Conservation (phyloP, 2,888 invertebrate genomes). For the Deroplatys truncata region DNA sequence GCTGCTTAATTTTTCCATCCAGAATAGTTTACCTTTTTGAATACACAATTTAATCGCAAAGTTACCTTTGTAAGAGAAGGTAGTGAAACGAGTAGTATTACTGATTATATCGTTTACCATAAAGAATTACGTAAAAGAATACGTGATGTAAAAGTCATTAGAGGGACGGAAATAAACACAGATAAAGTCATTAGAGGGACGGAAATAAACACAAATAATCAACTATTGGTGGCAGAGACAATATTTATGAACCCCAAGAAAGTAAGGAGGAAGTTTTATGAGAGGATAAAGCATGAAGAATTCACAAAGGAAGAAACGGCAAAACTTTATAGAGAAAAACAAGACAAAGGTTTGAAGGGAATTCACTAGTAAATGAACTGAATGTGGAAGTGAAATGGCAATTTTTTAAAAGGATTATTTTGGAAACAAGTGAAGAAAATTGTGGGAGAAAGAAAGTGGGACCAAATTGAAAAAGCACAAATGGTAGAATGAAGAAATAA, state of each 20-base stretch:
- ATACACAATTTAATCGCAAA: background rate
- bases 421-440: background rate
- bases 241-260: background rate
- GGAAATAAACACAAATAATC: background rate
- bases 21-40: background rate
- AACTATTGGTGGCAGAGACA: background rate
- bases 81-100: background rate
- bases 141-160: background rate
- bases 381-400: background rate
- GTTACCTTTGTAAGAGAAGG: background rate
- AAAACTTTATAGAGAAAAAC: background rate
- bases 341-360: background rate
- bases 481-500: background rate
- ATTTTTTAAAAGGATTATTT: background rate
- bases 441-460: background rate
- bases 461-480: background rate
- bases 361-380: background rate
- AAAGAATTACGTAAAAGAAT: background rate
- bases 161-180: background rate
- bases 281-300: background rate
- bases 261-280: background rate
- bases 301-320: background rate
- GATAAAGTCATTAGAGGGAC: background rate
- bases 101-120: background rate
- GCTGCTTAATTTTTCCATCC: background rate